Evolutionary conservation across 2,888 invertebrate genomes (phyloP), one percentile per base, ranked within the genome.

Genomic region (Hofmannophila pseudospretella): DNA sequence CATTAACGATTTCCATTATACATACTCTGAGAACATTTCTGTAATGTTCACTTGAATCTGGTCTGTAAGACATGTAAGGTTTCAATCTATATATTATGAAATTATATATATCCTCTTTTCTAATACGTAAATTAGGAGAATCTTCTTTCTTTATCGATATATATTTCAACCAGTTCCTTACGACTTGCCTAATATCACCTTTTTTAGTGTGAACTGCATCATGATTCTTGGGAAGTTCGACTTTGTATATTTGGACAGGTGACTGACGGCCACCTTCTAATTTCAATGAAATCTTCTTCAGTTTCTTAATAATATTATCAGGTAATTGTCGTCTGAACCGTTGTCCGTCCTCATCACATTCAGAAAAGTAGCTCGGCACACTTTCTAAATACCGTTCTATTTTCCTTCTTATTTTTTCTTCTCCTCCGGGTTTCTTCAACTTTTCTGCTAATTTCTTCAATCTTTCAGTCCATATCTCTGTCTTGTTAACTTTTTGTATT

Each of bases 321-420:
- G 60, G 51, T 10, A 63, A 34, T 4, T 51, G 44, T 23, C 42
- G 43, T 35, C 44, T 50, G 2, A 54, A 50, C 30, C 47, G 42
- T 3, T 36, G 14, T 10, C 36, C 39, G 1, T 50, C 51, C 14
- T 47, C 48, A 8, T 51, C 46, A 10, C 28, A 34, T 8, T 52
- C 49, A 14, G 43, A 29, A 7, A 44, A 38, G 11, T 43, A 25
- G n/a, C 47, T 48, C 0, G 51, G 48, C n/a, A 44, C 34, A 30
- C 32, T 45, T 3, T 43, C 44, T 9, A 65, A 42, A 13, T 44
- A 62, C 13, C 49, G 50, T 30, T 50, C 45, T 23, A 62, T 54
- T 37, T 58, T 64, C 7, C 16, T 35, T 32, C 41, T 43, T 7
- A 66, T 26, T 22, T 40, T 54, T 31, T 56, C 50, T 37, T 65